phyloP scores from a whole-genome alignment of 2,888 invertebrate genomes.

The Morpho achilles region DNA sequence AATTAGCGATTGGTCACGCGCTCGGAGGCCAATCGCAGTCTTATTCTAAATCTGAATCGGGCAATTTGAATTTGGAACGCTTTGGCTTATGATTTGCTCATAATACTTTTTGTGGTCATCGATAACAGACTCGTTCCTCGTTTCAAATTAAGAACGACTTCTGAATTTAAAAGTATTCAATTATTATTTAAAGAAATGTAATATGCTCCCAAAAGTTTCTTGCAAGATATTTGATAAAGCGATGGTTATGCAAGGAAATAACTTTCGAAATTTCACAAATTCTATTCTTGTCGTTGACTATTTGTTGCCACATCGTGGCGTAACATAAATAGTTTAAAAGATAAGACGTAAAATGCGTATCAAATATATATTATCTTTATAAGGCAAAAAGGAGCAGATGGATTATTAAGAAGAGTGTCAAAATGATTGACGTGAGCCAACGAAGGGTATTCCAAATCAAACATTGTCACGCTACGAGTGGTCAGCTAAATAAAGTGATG shows the following conservation, averaged over 20 bases:
- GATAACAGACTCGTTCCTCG: slow-evolving; percentile 33
- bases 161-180: slow-evolving; percentile 33
- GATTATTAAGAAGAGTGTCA: slow-evolving; percentile 32
- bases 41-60: slow-evolving; percentile 63
- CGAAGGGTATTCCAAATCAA: slow-evolving; percentile 66
- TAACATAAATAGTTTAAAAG: slow-evolving; percentile 18
- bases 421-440: slow-evolving; percentile 41
- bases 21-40: slow-evolving; percentile 57
- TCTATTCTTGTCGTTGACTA: slow-evolving; percentile 10
- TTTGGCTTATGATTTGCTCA: slow-evolving; percentile 43
- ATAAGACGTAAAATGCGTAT: slow-evolving; percentile 13
- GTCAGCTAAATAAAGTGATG: slow-evolving; percentile 68
- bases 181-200: slow-evolving; percentile 20
- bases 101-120: slow-evolving; percentile 35
- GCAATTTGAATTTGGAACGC: slow-evolving; percentile 74
- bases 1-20: slow-evolving; percentile 79
- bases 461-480: slow-evolving; percentile 57
- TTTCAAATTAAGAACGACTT: slow-evolving; percentile 31
- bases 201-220: no score
- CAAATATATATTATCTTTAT: slow-evolving; percentile 22
- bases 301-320: slow-evolving; percentile 7
- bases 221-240: no score
- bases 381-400: slow-evolving; percentile 29
- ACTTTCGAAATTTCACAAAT: slow-evolving; percentile 13
- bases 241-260: slow-evolving; percentile 8